Base-by-base conservation (phyloP, 53 echinoderm and acorn worm genomes). In the Echinarachnius parma region DNA sequence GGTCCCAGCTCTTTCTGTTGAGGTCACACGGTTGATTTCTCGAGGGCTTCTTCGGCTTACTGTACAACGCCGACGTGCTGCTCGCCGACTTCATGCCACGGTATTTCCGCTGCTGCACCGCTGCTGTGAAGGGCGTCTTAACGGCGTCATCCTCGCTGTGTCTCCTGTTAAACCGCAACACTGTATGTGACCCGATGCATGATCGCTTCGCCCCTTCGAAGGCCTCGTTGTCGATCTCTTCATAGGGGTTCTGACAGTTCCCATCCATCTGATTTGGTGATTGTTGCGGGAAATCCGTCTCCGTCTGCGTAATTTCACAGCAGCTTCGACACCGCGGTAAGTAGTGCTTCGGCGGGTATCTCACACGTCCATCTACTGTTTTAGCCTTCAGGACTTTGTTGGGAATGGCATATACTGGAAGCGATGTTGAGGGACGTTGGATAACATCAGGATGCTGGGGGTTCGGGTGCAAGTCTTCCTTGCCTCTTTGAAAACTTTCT, bases 1-100 rank as follows among this genome's bases (percentile, higher is more conserved):
- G 52, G 24, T 53, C 70, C 70, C 70, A 69, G 20, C 70, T 69
- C 53, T 69, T 69, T 9, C 70, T 28, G 26, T 24, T 53, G 30
- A 11, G 29, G 31, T n/a, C n/a, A n/a, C n/a, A n/a, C n/a, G n/a
- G n/a, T 31, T 9, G 14, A 53, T 53, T 25, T 28, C 3, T 11
- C 46, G 34, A 23, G 1, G 70, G 70, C 24, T 69, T 69, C 14
- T 69, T 53, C 4, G 70, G 70, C 25, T 53, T 69, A 3, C 31
- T 24, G 35, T 69, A 53, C 35, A 69, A 22, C 33, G 53, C 23
- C 11, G 70, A 69, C 35, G 33, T 9, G 53, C 70, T 69, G 15
- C 34, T 53, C 11, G 70, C 70, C 24, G 70, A 53, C 70, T 69
- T 69, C 70, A 69, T 69, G 33, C 70, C 57, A 5, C 28, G 24